Conservation (phyloP, 2,797 vertebrate species). For the Falco biarmicus region DNA sequence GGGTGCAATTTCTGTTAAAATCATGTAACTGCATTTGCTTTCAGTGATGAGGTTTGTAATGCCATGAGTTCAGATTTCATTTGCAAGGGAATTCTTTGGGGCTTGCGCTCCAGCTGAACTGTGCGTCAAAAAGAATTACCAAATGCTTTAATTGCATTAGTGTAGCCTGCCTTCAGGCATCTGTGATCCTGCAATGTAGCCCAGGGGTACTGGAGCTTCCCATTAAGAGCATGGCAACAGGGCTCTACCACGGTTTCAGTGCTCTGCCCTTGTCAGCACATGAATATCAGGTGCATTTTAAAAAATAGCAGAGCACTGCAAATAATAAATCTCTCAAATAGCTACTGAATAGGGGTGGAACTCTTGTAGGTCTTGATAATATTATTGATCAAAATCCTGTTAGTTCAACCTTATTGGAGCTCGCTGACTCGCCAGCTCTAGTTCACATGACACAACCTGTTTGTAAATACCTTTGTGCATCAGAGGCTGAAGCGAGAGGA, state of each 20-base stretch:
- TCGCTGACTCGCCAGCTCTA: background rate
- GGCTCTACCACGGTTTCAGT: background rate
- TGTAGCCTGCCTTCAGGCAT: background rate
- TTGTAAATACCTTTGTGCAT: background rate
- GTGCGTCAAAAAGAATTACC: background rate
- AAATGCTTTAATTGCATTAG: background rate
- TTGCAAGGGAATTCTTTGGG: background rate
- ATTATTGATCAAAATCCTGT: background rate
- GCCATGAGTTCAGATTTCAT: background rate
- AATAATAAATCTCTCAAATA: background rate
- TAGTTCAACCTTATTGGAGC: background rate
- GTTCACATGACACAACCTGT: background rate
- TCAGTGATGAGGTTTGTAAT: background rate
- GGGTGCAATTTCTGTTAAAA: background rate
- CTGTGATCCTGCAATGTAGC: background rate
- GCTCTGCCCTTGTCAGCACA: background rate
- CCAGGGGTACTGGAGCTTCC: background rate
- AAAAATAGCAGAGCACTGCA: background rate
- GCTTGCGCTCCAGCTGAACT: slow-evolving; percentile 10
- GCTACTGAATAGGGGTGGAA: background rate
- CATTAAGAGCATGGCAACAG: fast-evolving
- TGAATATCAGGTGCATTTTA: fast-evolving
- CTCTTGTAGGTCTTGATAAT: background rate
- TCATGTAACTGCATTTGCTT: background rate
- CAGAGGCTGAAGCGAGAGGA: background rate